Evolutionary conservation across 2,113 vertebrate species (phyloP).

Genomic region (Ammospiza caudacuta): DNA sequence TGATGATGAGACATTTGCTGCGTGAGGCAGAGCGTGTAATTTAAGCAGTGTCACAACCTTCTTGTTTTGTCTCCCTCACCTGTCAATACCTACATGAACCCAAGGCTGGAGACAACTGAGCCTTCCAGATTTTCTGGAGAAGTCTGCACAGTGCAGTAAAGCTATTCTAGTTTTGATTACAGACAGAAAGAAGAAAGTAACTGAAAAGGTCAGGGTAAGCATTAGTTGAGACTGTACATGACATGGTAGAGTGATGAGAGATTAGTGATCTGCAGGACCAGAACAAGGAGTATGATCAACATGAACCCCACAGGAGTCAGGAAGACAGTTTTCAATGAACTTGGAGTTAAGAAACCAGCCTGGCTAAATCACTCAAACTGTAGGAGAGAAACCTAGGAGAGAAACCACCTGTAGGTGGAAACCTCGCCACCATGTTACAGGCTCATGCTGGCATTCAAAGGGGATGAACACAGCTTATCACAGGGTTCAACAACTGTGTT

Average conservation of each 20-base stretch:
- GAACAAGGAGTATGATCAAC: neutral
- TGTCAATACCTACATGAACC: neutral
- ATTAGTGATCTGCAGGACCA: neutral
- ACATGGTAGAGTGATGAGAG: neutral
- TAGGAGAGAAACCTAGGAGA: neutral
- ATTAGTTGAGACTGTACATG: neutral
- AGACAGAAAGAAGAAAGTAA: neutral
- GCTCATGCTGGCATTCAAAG: neutral
- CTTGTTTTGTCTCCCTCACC: neutral
- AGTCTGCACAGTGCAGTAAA: neutral
- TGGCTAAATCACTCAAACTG: neutral
- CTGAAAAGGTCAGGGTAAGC: neutral
- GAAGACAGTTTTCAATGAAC: neutral
- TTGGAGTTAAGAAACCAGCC: neutral
- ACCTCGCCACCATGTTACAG: neutral
- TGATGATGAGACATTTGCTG: neutral
- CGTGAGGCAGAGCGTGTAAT: fast-evolving
- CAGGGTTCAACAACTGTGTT: neutral
- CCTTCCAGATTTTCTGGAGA: neutral
- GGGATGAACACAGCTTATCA: neutral
- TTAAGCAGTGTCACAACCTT: neutral
- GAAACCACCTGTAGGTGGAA: too few species aligned
- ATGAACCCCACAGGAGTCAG: neutral
- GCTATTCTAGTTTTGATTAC: neutral
- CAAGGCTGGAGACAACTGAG: neutral